Conservation (phyloP, 2,113 vertebrate genomes). For the Urocolius indicus region DNA sequence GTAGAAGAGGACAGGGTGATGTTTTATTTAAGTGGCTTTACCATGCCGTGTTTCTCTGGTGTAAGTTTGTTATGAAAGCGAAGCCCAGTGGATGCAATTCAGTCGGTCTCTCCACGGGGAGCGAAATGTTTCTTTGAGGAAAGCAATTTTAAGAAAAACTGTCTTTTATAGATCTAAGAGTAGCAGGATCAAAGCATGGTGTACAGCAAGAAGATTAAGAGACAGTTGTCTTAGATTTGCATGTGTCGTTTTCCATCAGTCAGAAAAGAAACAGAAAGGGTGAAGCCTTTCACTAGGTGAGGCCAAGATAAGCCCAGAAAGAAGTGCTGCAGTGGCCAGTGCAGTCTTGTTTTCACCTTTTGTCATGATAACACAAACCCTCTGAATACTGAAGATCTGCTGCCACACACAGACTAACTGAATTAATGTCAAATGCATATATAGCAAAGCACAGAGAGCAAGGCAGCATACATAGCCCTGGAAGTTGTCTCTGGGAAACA, state of each 20-base stretch:
- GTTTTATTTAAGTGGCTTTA: slow-evolving; percentile 50
- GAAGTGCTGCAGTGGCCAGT: background rate
- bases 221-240: background rate
- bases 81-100: background rate
- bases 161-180: background rate
- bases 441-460: background rate
- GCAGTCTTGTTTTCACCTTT: background rate
- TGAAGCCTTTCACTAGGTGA: background rate
- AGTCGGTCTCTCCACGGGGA: background rate
- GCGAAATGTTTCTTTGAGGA: background rate
- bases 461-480: background rate
- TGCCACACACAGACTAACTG: background rate
- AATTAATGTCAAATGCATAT: background rate
- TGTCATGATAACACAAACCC: background rate
- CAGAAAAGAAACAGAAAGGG: background rate
- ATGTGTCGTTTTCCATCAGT: background rate
- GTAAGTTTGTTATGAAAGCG: background rate
- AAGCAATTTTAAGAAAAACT: background rate
- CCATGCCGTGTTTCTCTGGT: background rate
- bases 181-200: background rate
- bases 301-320: background rate
- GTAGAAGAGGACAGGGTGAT: background rate
- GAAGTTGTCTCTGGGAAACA: background rate
- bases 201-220: background rate
- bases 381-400: background rate